A percentile compares a stretch with the other conserved stretches of the same genome.
Conservation (phyloP, 2,888 invertebrate genomes). For the Keiferia lycopersicella region DNA sequence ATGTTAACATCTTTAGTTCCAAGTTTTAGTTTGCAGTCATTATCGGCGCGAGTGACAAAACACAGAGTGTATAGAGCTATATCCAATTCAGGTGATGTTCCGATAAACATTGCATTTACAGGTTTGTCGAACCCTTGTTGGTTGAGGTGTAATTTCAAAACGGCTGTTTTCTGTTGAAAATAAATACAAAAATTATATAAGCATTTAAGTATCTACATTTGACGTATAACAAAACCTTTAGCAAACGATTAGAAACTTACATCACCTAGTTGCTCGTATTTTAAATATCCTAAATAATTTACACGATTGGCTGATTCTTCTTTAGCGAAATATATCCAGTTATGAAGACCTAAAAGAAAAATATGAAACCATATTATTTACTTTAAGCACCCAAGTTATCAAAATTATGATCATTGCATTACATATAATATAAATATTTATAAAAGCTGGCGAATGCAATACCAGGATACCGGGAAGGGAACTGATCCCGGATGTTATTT, state of each 20-base stretch:
- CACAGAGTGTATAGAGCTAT: constrained; percentile 94
- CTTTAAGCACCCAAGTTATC: no score
- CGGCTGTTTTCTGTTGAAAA: constrained; percentile 86
- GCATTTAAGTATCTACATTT: not conserved
- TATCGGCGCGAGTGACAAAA: constrained; percentile 88
- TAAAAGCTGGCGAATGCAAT: no score
- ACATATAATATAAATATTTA: no score
- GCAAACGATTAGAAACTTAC: constrained; percentile 76
- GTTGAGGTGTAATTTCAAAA: constrained; percentile 87
- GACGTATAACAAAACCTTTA: not conserved
- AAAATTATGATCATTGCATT: no score
- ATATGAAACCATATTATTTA: not conserved
- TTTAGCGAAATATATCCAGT: constrained; percentile 92
- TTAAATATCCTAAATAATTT: constrained; percentile 91
- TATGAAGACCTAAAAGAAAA: constrained; percentile 87
- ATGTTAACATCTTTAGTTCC: constrained; percentile 87
- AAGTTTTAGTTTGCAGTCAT: constrained; percentile 87
- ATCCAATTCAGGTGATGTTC: constrained; percentile 95
- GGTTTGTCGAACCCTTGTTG: constrained; percentile 88
- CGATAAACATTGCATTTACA: constrained; percentile 89
- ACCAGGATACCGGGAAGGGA: no score
- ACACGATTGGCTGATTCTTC: constrained; percentile 87
- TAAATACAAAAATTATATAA: constrained; percentile 11
- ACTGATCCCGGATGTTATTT: no score
- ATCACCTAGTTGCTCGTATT: constrained; percentile 85